phyloP scores from a whole-genome alignment of 2,113 vertebrate species.

The Suncus etruscus region DNA sequence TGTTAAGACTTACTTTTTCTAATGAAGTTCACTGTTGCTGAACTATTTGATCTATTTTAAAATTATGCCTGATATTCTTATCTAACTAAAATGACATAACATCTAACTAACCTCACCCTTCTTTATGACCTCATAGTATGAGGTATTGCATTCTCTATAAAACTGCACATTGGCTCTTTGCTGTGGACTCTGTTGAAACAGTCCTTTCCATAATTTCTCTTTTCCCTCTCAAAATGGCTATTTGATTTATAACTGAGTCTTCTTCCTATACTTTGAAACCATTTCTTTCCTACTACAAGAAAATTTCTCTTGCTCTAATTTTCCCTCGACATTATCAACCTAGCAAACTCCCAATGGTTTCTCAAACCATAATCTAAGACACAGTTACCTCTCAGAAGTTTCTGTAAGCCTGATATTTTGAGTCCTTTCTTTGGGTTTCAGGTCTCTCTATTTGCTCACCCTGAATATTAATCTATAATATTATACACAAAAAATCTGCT shows the following conservation, averaged over 20 bases:
- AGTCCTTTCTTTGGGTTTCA: not conserved
- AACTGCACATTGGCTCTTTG: not conserved
- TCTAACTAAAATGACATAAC: not conserved
- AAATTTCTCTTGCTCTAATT: not conserved
- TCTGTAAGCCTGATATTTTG: not conserved
- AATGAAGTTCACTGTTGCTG: not conserved
- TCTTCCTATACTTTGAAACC: not conserved
- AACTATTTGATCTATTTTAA: not conserved
- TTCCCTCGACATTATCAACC: not conserved
- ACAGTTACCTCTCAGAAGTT: not conserved
- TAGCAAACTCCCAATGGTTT: not conserved
- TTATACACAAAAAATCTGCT: not conserved
- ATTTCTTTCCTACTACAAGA: not conserved
- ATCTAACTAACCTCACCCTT: not conserved
- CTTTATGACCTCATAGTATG: slow-evolving; percentile 66
- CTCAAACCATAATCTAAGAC: not conserved
- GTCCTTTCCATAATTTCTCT: too few relatives aligned
- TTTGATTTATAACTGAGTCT: not conserved
- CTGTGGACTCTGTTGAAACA: not conserved
- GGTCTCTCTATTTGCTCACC: not conserved
- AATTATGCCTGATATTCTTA: not conserved
- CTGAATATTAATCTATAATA: not conserved
- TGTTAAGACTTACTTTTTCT: not conserved
- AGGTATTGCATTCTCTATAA: not conserved
- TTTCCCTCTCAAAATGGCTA: too few relatives aligned